These are phyloP conservation scores for Corynorhinus townsendii DNA, from an alignment of 2,113 vertebrate genomes.

Conservation along the genomic window DNA sequence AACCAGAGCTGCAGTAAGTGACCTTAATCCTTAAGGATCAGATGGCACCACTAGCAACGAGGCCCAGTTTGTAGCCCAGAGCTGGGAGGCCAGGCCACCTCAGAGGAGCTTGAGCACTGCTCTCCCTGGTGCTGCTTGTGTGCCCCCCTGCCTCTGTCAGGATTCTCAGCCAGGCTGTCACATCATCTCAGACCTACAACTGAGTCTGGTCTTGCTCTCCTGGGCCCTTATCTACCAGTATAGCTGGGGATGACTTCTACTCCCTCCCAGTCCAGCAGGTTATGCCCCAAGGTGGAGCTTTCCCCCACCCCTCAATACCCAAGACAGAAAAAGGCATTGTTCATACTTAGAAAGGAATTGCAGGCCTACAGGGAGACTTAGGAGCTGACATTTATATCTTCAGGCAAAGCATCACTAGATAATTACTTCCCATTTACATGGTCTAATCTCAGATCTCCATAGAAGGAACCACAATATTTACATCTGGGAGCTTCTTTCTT, in stretches of 20 bases:
- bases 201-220: neutral
- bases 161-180: neutral
- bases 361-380: neutral
- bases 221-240: fast-evolving
- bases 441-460: neutral
- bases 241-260: neutral
- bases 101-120: neutral
- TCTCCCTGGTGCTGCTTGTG: neutral
- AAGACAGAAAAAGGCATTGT: neutral
- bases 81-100: neutral
- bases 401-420: neutral
- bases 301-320: neutral
- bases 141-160: neutral
- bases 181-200: neutral
- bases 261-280: neutral
- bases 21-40: neutral
- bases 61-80: neutral
- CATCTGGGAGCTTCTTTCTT: neutral
- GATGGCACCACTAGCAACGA: neutral
- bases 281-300: neutral
- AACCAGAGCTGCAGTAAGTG: neutral
- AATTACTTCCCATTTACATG: conserved; percentile 14
- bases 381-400: neutral
- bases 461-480: neutral
- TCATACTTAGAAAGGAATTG: conserved; percentile 1